Evolutionary conservation across 2,797 vertebrate genomes (phyloP), one percentile per base, ranked within the genome.

Genomic region (Babyrousa celebensis): DNA sequence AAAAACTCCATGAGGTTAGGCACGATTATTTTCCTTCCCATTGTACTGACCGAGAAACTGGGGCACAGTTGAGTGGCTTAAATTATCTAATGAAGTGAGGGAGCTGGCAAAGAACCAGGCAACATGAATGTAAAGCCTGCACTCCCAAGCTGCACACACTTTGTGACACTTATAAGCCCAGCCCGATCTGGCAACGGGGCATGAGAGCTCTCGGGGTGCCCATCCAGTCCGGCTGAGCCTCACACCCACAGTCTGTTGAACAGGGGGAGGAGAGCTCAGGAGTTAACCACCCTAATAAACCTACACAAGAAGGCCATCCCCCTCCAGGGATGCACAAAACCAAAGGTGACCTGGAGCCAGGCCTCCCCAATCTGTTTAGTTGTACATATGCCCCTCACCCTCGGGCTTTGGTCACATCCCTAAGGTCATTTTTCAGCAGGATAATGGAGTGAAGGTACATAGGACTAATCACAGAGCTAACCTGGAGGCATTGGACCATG

Each of bases 351-450:
- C 65, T n/a, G 29, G 56, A 87, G 92, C 71, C 89, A 58, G 71
- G 7, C 52, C 27, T 82, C 62, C 25, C 20, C n/a, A 29, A 77
- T 92, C 84, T 87, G 74, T 78, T 96, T 75, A 58, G 43, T 85
- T 88, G 89, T 74, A 77, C 71, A 86, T 23, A 5, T 15, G 88
- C 48, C 32, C 60, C 48, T 74, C 6, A 70, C 60, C 56, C 89
- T 79, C 82, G n/a, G 71, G 62, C 82, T 54, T 63, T 1, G 6
- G 80, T 93, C 91, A 96, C 72, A 1, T 97, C 97, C 92, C 84
- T 32, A 21, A 0, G 29, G 84, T 54, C 93, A 74, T 65, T 95
- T 96, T 75, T 68, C 18, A 74, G 36, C 85, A 10, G 65, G 15
- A 15, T 89, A 96, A 62, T 8, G 11, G 82, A 92, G 85, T 36